Base-by-base conservation (phyloP, 1,140 invertebrate species). In the Cylas formicarius region DNA sequence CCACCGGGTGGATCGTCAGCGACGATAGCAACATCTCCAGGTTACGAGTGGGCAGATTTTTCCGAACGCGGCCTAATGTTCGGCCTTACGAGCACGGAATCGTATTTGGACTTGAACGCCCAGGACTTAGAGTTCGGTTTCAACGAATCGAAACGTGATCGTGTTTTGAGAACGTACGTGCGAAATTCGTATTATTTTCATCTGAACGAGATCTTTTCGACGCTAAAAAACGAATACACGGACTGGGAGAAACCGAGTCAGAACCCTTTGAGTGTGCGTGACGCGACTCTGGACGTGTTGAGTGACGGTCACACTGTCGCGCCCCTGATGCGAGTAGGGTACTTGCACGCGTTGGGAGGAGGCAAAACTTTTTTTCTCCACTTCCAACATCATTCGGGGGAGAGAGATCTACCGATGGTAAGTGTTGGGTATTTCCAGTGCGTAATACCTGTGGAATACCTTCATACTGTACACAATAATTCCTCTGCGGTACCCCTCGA, bases 141-240 rank as follows among this genome's bases (percentile, higher is more conserved):
- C 66, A 86, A 87, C 67, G 85, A 90, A 65, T 84, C 81, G 40
- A 74, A 86, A 43, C 72, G 86, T 34, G 86, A 91, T 67, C 73
- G 86, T 29, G 86, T 91, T 52, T 72, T 91, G 52, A 75, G 88
- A 42, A 92, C 87, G 9, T 90, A 86, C 67, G 87, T 91, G 29
- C 75, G 87, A 24, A 92, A 92, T 65, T 81, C 84, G 26, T 92
- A 90, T 66, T 81, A 83, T 55, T 91, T 84, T 67, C 87, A 91
- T 70, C 73, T 90, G 39, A 89, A 90, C 67, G 88, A 90, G 67
- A 91, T 90, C 56, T 90, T 86, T 69, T 88, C 86, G 13, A 87
- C 88, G 19, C 71, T 92, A 35, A 85, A 88, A 67, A 93, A 92
- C 64, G 89, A 93, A 63, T 93, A 93, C 67, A 92, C 88, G 29